Evolutionary conservation across 2,113 vertebrate genomes (phyloP).

Genomic region (Cheirogaleus medius): DNA sequence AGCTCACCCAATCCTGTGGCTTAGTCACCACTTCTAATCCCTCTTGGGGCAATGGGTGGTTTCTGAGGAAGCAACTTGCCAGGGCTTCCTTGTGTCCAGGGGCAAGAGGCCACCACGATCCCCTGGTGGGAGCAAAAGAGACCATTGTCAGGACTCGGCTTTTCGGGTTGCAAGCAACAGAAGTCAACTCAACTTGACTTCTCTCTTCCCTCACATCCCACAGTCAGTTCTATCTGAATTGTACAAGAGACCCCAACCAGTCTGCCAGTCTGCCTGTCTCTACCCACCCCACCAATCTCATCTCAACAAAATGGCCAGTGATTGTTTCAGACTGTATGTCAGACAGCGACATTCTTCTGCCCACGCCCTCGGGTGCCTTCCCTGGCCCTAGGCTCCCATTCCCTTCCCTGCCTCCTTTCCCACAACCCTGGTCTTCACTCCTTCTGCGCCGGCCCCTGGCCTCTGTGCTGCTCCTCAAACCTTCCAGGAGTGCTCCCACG

Average conservation of each 20-base stretch:
- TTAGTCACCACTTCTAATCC: slow-evolving; percentile 41
- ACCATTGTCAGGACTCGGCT: neutral
- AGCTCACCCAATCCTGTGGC: neutral
- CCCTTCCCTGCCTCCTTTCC: neutral
- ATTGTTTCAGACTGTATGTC: neutral
- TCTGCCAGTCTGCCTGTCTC: neutral
- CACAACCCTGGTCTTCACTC: neutral
- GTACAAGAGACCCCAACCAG: neutral
- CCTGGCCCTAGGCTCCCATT: fast-evolving
- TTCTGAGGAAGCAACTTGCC: neutral
- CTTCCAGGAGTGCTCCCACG: no score
- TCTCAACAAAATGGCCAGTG: neutral
- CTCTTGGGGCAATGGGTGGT: neutral
- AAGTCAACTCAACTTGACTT: neutral
- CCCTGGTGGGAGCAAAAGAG: neutral
- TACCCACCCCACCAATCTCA: no score
- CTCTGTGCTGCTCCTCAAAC: neutral
- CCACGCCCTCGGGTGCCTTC: fast-evolving
- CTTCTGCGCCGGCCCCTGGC: neutral
- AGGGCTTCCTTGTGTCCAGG: neutral
- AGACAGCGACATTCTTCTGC: neutral
- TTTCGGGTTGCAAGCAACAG: neutral
- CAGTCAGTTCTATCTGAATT: neutral
- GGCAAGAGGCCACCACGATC: neutral
- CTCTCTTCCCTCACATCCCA: neutral